A percentile compares a stretch with the other conserved stretches of the same genome.
Evolutionary conservation across 2,888 invertebrate genomes (phyloP).

Genomic region (Isoperla grammatica): DNA sequence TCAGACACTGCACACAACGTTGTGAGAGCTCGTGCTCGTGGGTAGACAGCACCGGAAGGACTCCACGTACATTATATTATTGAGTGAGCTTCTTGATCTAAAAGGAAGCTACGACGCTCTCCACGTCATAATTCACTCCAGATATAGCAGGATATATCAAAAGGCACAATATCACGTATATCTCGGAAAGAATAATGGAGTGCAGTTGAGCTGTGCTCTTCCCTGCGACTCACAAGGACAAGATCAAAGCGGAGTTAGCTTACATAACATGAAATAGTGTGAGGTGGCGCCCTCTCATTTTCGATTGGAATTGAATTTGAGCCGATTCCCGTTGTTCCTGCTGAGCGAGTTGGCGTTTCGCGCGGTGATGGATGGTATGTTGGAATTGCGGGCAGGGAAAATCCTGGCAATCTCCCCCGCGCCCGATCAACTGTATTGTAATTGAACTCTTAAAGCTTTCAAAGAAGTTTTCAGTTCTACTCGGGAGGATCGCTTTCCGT

Average conservation of each 20-base stretch:
- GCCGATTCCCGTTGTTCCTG: background rate
- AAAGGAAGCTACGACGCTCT: too few species aligned
- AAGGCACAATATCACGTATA: too few species aligned
- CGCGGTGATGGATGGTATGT: slow-evolving; percentile 13
- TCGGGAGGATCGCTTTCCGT: background rate
- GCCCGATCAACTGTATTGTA: slow-evolving; percentile 25
- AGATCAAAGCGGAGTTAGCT: background rate
- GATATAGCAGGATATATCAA: too few species aligned
- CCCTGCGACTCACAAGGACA: background rate
- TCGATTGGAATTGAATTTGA: slow-evolving; percentile 17
- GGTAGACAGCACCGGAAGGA: too few species aligned
- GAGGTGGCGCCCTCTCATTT: background rate
- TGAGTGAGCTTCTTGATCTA: too few species aligned
- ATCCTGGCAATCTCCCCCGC: slow-evolving; percentile 8
- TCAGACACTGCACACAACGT: too few species aligned
- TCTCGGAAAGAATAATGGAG: too few species aligned
- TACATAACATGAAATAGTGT: slow-evolving; percentile 2
- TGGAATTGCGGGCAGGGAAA: slow-evolving; percentile 12
- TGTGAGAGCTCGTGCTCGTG: too few species aligned
- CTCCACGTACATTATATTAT: too few species aligned
- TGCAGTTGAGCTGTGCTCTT: too few species aligned
- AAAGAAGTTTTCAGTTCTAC: background rate
- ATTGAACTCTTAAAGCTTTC: slow-evolving; percentile 9
- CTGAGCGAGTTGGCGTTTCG: background rate
- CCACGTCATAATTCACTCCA: too few species aligned